These are phyloP conservation scores for Parauchenoglanis punctatus DNA, from an alignment of 2,797 vertebrate genomes.

Conservation along the genomic window DNA sequence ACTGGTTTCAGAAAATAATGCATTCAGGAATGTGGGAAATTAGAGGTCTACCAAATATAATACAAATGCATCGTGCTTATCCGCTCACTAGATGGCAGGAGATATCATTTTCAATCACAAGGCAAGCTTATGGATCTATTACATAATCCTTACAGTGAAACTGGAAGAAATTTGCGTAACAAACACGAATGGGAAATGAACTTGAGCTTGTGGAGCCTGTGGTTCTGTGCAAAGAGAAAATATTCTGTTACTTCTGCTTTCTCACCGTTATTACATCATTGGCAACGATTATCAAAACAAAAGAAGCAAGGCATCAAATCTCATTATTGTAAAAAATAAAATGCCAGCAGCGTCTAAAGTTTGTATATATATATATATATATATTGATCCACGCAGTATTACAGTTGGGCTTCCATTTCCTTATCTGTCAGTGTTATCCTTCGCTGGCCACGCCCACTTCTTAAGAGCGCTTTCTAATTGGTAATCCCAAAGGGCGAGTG, in stretches of 20 bases:
- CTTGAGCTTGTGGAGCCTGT: background rate
- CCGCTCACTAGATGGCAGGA: constrained; percentile 50
- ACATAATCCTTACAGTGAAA: constrained; percentile 12
- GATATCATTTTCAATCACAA: constrained; percentile 36
- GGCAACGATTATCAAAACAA: background rate
- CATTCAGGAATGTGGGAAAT: background rate
- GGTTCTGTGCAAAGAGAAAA: background rate
- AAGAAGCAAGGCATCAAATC: no score
- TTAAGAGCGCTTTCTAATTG: constrained; percentile 56
- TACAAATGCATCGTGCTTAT: background rate
- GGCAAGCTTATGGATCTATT: background rate
- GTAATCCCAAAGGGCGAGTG: constrained; percentile 51
- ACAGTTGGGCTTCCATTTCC: background rate
- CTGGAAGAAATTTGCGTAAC: background rate
- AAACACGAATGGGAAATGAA: background rate
- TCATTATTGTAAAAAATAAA: background rate
- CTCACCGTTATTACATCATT: background rate
- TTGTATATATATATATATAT: no score
- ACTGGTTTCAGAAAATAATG: background rate
- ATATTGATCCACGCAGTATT: background rate
- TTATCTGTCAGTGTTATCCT: background rate
- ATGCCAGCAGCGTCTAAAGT: background rate
- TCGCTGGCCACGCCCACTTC: constrained; percentile 29
- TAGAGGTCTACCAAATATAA: background rate
- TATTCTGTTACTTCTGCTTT: no score